Evolutionary conservation across 1,140 invertebrate genomes (phyloP).

Genomic region (Rhizoglyphus robini): DNA sequence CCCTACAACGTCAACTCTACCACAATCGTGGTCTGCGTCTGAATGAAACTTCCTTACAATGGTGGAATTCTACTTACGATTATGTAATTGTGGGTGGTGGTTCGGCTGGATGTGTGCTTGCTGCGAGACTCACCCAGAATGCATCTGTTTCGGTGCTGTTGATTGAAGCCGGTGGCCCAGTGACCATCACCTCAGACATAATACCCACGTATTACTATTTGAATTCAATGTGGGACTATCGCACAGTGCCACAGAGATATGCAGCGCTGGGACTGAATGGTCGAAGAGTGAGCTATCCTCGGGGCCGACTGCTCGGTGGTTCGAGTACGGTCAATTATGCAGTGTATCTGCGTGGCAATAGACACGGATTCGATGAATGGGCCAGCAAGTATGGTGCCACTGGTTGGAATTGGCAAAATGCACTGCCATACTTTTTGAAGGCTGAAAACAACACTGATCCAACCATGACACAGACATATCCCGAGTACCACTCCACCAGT

Average conservation of each 20-base stretch:
- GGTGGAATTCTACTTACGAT: neutral
- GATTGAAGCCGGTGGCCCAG: constrained; percentile 76
- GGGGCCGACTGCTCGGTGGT: constrained; percentile 41
- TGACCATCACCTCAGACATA: constrained; percentile 74
- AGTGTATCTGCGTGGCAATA: constrained; percentile 75
- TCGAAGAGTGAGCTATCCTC: neutral
- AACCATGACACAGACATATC: constrained; percentile 56
- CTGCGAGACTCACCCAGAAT: neutral
- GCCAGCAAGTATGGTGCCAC: neutral
- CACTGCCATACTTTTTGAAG: neutral
- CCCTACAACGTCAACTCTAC: neutral
- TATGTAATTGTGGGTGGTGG: no score
- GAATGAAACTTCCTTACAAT: neutral
- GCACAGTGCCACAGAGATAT: constrained; percentile 68
- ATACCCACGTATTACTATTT: constrained; percentile 75
- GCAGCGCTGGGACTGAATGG: constrained; percentile 40
- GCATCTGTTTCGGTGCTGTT: constrained; percentile 45
- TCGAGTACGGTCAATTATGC: constrained; percentile 87
- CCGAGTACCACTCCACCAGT: constrained; percentile 66
- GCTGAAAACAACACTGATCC: neutral
- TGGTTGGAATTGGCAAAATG: neutral
- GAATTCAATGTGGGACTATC: constrained; percentile 91
- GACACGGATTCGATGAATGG: neutral
- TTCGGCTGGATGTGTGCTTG: no score
- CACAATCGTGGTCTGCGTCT: no score